A percentile compares a stretch with the other conserved stretches of the same genome.
Evolutionary conservation across 2,113 vertebrate genomes (phyloP).

Genomic region (Willisornis vidua): DNA sequence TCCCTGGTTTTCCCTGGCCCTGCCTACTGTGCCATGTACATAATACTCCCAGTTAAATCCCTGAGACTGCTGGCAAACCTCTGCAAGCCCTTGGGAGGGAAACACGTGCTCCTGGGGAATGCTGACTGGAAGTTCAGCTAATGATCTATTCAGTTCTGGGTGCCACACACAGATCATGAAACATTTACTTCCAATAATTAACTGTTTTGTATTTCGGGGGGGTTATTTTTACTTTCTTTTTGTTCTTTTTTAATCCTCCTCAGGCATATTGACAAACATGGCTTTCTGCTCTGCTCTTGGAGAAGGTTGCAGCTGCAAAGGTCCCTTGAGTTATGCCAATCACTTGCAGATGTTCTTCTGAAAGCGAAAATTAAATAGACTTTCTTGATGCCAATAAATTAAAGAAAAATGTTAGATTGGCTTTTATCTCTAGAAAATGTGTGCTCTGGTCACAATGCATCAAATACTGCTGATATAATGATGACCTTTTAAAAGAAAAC

Average conservation of each 20-base stretch:
- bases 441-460: not conserved
- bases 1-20: not conserved
- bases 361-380: conserved; percentile 10
- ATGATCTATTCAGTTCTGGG: conserved; percentile 38
- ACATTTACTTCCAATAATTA: conserved; percentile 48
- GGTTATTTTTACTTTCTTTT: not conserved
- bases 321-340: conserved; percentile 29
- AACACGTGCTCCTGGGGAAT: conserved; percentile 7
- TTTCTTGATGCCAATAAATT: conserved; percentile 46
- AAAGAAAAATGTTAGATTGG: not conserved
- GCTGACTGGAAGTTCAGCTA: conserved; percentile 40
- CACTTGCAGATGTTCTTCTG: conserved; percentile 34
- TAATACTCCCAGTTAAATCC: not conserved
- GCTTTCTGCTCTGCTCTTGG: not conserved
- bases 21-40: not conserved
- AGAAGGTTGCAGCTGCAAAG: conserved; percentile 43
- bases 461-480: conserved; percentile 24
- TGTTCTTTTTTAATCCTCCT: conserved; percentile 32
- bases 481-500: conserved; percentile 66
- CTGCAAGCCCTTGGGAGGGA: not conserved
- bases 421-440: conserved; percentile 39
- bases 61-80: not conserved
- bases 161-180: conserved; percentile 7
- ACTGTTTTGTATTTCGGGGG: not conserved
- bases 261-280: conserved; percentile 47